Conservation (phyloP, 2,113 vertebrate species). For the Mesitornis unicolor region DNA sequence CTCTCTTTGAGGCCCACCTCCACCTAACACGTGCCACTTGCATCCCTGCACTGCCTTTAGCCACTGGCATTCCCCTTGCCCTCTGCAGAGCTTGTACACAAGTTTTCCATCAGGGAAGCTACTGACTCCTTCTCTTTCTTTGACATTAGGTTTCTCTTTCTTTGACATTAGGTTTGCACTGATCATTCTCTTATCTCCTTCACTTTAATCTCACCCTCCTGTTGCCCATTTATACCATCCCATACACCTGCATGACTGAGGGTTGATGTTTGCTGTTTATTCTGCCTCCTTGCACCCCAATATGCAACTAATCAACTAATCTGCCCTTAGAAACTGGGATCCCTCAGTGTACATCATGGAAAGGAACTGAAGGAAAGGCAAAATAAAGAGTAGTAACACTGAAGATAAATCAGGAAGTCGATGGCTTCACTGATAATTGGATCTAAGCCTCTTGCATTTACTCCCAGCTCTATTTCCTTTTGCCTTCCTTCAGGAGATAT, state of each 20-base stretch:
- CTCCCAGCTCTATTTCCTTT: not conserved
- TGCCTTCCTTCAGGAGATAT: not conserved
- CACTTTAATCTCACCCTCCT: not conserved
- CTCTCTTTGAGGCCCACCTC: not conserved
- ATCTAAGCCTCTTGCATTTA: not conserved
- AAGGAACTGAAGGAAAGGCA: not conserved
- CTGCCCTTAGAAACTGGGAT: not conserved
- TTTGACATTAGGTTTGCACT: not conserved
- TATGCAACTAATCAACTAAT: fast-evolving
- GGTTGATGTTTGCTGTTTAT: not conserved
- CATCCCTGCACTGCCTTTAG: not conserved
- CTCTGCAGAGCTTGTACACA: not conserved
- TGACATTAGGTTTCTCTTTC: not conserved
- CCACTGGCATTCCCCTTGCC: not conserved
- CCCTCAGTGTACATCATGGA: fast-evolving
- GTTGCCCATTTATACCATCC: not conserved
- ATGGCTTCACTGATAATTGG: not conserved
- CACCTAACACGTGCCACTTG: not conserved
- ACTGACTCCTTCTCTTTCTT: not conserved
- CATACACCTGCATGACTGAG: not conserved
- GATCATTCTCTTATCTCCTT: not conserved
- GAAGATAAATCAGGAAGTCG: not conserved
- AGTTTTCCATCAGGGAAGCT: not conserved
- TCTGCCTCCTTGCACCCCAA: not conserved
- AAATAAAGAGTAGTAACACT: not conserved